Evolutionary conservation across 2,888 invertebrate species (phyloP).

Genomic region (Phalera bucephala): DNA sequence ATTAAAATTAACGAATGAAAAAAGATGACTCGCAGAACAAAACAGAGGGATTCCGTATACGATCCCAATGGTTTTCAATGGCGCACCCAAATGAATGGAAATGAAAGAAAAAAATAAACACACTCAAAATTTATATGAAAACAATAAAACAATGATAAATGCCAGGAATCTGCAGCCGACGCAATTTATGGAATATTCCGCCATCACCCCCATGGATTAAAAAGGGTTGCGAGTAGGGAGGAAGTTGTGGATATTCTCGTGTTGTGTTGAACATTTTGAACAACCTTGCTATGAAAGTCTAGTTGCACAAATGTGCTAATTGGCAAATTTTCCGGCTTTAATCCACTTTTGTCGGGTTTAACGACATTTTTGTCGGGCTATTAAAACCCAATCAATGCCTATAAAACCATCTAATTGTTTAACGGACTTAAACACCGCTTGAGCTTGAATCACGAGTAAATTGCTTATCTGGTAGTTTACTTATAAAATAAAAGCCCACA

Average conservation of each 20-base stretch:
- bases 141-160: conserved; percentile 52
- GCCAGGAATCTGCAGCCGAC: conserved; percentile 40
- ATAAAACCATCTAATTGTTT: no score
- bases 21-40: conserved; percentile 12
- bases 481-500: no score
- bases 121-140: conserved; percentile 48
- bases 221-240: conserved; percentile 17
- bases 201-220: conserved; percentile 35
- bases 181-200: conserved; percentile 45
- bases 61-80: conserved; percentile 8
- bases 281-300: no score
- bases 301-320: no score
- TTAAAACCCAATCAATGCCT: no score
- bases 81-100: conserved; percentile 25
- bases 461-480: no score
- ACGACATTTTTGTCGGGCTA: no score
- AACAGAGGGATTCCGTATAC: conserved; percentile 14
- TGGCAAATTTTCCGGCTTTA: no score
- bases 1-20: not conserved
- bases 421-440: no score
- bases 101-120: conserved; percentile 18
- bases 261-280: no score
- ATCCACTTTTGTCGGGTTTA: no score
- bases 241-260: conserved; percentile 1
- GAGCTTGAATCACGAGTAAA: no score